Evolutionary conservation across 2,888 invertebrate genomes (phyloP).

Genomic region (Elysia crispata): DNA sequence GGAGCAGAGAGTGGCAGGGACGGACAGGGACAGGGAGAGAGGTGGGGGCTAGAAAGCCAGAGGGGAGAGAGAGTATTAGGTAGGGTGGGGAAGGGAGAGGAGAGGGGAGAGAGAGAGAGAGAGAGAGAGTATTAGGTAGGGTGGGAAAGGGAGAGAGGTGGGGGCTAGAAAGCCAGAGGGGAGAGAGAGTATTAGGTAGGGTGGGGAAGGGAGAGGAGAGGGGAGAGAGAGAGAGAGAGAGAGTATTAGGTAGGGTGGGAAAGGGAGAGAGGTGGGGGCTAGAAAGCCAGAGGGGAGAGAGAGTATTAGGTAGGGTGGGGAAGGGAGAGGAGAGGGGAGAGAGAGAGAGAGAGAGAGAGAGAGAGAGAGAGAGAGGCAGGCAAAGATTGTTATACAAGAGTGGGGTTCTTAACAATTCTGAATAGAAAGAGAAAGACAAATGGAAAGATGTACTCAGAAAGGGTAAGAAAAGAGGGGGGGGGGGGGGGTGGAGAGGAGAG

Average conservation of each 20-base stretch:
- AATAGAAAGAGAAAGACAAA: no score
- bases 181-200: neutral
- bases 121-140: neutral
- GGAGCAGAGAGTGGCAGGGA: no score
- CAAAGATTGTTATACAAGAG: no score
- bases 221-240: no score
- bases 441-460: no score
- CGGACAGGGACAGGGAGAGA: neutral
- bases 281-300: conserved; percentile 14
- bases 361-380: no score
- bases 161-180: conserved; percentile 26
- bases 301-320: neutral
- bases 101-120: no score
- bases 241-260: neutral
- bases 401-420: no score
- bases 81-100: no score
- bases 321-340: no score
- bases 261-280: conserved; percentile 30
- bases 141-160: conserved; percentile 22
- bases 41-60: neutral
- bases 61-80: no score
- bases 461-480: neutral
- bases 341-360: neutral
- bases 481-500: conserved; percentile 12
- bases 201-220: no score